phyloP scores from a whole-genome alignment of 1,140 invertebrate genomes.

The Elymnias hypermnestra region DNA sequence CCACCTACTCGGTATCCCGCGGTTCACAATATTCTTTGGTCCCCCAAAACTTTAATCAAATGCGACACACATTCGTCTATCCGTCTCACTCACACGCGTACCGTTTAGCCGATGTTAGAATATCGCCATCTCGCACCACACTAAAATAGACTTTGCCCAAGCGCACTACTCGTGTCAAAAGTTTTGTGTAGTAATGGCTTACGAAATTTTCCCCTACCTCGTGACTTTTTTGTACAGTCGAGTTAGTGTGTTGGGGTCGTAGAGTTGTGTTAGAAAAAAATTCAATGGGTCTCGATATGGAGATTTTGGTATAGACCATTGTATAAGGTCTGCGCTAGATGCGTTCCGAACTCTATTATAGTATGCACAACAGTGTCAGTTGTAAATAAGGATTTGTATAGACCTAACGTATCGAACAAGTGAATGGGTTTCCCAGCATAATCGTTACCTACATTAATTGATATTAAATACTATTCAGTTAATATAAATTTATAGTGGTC shows the following conservation, averaged over 20 bases:
- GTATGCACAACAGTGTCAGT: conserved; percentile 70
- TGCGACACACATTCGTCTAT: conserved; percentile 59
- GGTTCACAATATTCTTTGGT: conserved; percentile 57
- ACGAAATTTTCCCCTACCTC: conserved; percentile 73
- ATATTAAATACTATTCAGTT: conserved; percentile 25
- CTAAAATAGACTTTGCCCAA: conserved; percentile 75
- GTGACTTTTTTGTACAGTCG: conserved; percentile 72
- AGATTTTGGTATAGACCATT: conserved; percentile 50
- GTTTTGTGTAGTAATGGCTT: conserved; percentile 74
- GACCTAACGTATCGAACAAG: conserved; percentile 67
- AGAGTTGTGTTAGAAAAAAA: conserved; percentile 66
- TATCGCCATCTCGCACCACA: conserved; percentile 60
- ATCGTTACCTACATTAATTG: conserved; percentile 24
- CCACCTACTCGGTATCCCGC: conserved; percentile 72
- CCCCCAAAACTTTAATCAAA: conserved; percentile 73
- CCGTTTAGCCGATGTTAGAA: conserved; percentile 36
- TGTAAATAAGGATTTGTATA: conserved; percentile 76
- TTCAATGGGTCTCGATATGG: conserved; percentile 47
- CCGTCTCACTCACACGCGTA: conserved; percentile 48
- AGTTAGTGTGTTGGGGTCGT: conserved; percentile 60
- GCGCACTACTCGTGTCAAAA: conserved; percentile 74
- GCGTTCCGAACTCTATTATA: conserved; percentile 53
- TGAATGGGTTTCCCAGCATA: conserved; percentile 46
- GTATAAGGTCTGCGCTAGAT: conserved; percentile 55
- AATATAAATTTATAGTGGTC: conserved; percentile 37